Percentiles rank a stretch among this genome's conserved stretches.
phyloP scores from a whole-genome alignment of 2,797 vertebrate species.

The Galagoides demidoff region DNA sequence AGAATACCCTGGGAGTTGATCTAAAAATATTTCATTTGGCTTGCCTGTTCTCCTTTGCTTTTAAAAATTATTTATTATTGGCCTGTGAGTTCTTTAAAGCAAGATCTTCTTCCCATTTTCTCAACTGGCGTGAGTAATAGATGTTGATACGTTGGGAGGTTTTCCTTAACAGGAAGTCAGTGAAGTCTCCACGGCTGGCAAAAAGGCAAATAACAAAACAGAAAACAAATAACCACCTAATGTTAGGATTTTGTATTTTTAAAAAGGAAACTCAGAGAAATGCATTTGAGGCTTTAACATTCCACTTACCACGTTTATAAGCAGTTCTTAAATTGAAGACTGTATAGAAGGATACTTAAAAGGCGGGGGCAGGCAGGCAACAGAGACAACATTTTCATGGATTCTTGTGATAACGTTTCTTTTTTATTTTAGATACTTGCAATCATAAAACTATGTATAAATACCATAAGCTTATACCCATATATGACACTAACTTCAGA shows the following conservation, averaged over 20 bases:
- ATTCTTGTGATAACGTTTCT: background rate
- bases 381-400: background rate
- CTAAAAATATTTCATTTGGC: slow-evolving; percentile 71
- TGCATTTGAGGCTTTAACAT: background rate
- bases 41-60: slow-evolving; percentile 29
- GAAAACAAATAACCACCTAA: background rate
- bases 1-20: slow-evolving; percentile 63
- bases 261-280: background rate
- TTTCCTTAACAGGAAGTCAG: slow-evolving; percentile 34
- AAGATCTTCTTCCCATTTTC: background rate
- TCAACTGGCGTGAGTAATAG: slow-evolving; percentile 13
- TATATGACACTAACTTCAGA: background rate
- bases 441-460: slow-evolving; percentile 31
- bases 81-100: slow-evolving; percentile 51
- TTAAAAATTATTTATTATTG: slow-evolving; percentile 57
- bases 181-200: slow-evolving; percentile 5
- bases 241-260: background rate
- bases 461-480: background rate
- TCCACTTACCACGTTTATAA: background rate
- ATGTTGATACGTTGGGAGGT: slow-evolving; percentile 27
- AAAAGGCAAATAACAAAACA: background rate
- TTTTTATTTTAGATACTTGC: background rate
- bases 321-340: background rate
- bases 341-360: background rate
- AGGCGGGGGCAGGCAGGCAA: background rate